These are phyloP conservation scores for Tauraco hartlaubi DNA, from an alignment of 2,797 vertebrate genomes.

Conservation along the genomic window DNA sequence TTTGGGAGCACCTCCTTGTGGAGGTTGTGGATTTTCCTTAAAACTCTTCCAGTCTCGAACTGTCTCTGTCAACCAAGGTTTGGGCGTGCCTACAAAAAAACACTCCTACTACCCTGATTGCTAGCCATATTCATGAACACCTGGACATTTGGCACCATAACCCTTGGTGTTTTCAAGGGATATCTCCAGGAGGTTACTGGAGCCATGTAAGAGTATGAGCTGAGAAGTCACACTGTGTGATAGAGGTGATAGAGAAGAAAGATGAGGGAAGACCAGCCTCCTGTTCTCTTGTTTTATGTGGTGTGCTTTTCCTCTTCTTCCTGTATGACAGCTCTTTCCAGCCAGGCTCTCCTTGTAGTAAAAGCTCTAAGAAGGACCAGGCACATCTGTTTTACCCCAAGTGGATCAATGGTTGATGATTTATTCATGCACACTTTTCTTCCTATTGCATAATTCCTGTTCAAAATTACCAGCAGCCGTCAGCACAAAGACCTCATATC, in stretches of 20 bases:
- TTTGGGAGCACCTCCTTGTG: background rate
- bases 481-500: background rate
- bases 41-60: background rate
- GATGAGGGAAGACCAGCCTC: background rate
- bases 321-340: background rate
- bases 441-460: background rate
- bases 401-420: background rate
- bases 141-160: background rate
- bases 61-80: background rate
- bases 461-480: background rate
- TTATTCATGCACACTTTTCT: background rate
- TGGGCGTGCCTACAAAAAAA: background rate
- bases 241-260: background rate
- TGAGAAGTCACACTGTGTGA: background rate
- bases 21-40: background rate
- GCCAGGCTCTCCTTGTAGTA: background rate
- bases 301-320: background rate
- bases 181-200: background rate
- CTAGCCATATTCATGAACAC: background rate
- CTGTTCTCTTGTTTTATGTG: rapidly evolving
- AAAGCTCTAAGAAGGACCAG: background rate
- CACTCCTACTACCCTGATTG: background rate
- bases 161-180: background rate
- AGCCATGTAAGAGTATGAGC: background rate
- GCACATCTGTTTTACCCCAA: background rate